A percentile compares a stretch with the other conserved stretches of the same genome.
phyloP scores from a whole-genome alignment of 2,888 invertebrate species.

The Lacanobia oleracea region DNA sequence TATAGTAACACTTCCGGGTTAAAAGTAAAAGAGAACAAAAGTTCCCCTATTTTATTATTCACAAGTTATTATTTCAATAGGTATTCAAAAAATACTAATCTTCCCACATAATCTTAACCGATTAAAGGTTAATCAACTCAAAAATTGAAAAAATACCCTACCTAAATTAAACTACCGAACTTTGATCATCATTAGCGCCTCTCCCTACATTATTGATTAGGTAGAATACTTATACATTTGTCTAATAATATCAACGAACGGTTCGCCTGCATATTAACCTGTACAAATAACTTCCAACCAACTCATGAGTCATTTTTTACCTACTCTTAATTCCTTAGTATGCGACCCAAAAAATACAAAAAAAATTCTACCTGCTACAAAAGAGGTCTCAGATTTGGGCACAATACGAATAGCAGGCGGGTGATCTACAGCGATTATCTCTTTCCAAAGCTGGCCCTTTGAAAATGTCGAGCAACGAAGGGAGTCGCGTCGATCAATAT shows the following conservation, averaged over 20 bases:
- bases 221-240: neutral
- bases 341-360: conserved; percentile 85
- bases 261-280: conserved; percentile 24
- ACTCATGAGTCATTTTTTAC: conserved; percentile 73
- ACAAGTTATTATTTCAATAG: no score
- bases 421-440: conserved; percentile 84
- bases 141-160: neutral
- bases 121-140: conserved; percentile 5
- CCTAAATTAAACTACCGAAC: conserved; percentile 9
- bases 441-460: conserved; percentile 75
- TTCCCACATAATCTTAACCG: neutral
- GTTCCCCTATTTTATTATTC: no score
- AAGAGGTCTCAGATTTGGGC: conserved; percentile 79
- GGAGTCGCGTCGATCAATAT: conserved; percentile 87
- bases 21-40: no score
- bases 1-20: no score
- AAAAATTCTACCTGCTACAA: conserved; percentile 86
- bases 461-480: conserved; percentile 81
- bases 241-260: conserved; percentile 2
- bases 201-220: neutral
- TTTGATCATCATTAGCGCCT: neutral
- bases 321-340: conserved; percentile 68
- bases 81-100: neutral
- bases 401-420: conserved; percentile 80
- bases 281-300: conserved; percentile 44